phyloP scores from a whole-genome alignment of 2,888 invertebrate species.

The Andrena bicolor region DNA sequence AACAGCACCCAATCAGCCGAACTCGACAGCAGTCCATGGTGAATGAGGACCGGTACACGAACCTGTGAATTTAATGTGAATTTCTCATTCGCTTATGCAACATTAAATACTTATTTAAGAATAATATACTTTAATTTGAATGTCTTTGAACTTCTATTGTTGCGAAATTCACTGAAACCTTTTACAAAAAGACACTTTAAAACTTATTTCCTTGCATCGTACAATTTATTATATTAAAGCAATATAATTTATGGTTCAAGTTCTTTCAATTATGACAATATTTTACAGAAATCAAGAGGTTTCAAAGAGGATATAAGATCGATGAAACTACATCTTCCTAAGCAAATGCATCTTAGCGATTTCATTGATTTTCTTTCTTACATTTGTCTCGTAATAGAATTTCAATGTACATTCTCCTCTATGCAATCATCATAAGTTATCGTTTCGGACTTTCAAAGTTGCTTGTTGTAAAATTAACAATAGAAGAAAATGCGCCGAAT shows the following conservation, averaged over 20 bases:
- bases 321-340: too few relatives aligned
- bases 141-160: background rate
- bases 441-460: too few relatives aligned
- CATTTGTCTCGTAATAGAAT: background rate
- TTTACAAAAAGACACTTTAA: background rate
- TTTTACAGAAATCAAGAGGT: too few relatives aligned
- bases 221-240: background rate
- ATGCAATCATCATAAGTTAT: too few relatives aligned
- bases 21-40: slow-evolving; percentile 81
- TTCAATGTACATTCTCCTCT: too few relatives aligned
- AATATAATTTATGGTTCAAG: background rate
- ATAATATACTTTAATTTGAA: slow-evolving; percentile 10
- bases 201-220: background rate
- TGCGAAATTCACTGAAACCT: background rate
- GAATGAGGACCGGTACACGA: slow-evolving; percentile 74
- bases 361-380: background rate
- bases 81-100: slow-evolving; percentile 10
- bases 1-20: slow-evolving; percentile 82
- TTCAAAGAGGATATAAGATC: too few relatives aligned
- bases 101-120: background rate
- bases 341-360: background rate
- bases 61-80: background rate
- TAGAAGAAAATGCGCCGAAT: too few relatives aligned
- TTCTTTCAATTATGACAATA: too few relatives aligned
- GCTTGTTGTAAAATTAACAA: too few relatives aligned